Evolutionary conservation across 2,888 invertebrate species (phyloP).

Genomic region (Chaetoderma sp.): DNA sequence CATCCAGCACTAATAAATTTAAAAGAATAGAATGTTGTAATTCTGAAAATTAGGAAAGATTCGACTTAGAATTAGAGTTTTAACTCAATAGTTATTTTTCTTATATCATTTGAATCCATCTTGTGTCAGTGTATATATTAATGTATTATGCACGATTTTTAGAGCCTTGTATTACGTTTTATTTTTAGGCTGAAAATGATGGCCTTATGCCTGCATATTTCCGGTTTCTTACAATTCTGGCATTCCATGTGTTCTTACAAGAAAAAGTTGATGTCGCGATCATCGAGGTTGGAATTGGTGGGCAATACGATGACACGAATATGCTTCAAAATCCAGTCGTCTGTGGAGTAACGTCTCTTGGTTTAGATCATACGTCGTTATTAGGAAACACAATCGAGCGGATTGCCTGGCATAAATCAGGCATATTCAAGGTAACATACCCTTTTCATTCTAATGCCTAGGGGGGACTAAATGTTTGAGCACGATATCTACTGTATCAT

Average conservation of each 20-base stretch:
- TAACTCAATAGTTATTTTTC: no score
- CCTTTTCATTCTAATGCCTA: background rate
- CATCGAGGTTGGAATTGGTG: slow-evolving; percentile 97
- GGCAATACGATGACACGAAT: slow-evolving; percentile 94
- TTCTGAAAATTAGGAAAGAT: no score
- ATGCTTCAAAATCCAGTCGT: slow-evolving; percentile 86
- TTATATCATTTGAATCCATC: no score
- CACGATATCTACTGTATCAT: no score
- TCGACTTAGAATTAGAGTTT: no score
- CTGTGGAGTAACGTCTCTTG: slow-evolving; percentile 91
- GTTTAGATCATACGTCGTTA: slow-evolving; percentile 88
- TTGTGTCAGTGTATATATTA: no score
- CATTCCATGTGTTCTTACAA: slow-evolving; percentile 85
- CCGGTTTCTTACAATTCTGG: slow-evolving; percentile 91
- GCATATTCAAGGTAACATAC: slow-evolving; percentile 83
- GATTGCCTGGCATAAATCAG: slow-evolving; percentile 96
- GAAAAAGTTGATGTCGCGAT: slow-evolving; percentile 88
- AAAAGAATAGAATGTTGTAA: no score
- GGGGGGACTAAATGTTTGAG: no score
- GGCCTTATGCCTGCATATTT: slow-evolving; percentile 91
- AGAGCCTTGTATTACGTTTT: no score
- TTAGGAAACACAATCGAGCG: slow-evolving; percentile 85
- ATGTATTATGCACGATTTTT: no score
- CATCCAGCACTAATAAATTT: no score
- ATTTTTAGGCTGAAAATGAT: slow-evolving; percentile 46